Base-by-base conservation (phyloP, 2,888 invertebrate genomes). In the Caenorhabditis wallacei region DNA sequence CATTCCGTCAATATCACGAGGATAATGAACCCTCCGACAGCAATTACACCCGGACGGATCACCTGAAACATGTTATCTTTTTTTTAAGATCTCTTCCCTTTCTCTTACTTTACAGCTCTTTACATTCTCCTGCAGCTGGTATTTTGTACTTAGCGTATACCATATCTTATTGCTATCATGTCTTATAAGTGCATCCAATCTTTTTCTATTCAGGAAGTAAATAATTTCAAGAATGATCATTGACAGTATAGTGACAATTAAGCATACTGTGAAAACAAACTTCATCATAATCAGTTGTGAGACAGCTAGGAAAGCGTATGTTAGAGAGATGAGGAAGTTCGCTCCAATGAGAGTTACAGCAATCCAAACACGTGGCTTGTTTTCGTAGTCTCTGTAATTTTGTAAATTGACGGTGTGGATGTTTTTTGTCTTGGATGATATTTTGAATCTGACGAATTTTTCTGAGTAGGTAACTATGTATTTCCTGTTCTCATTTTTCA, bases 81-180 rank as follows among this genome's bases (percentile, higher is more conserved):
- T n/a, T 8, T 30, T 30, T 30, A 8, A 5, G 3, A 8, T 30
- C 3, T 5, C 30, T 30, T 30, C 30, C 8, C 30, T 30, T 30
- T 5, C 4, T 8, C 20, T 48, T 40, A 78, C 78, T 54, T 63
- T 69, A 48, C 69, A 69, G 69, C 72, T 74, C n/a, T 48, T 22
- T 35, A 80, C 80, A 74, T 80, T 80, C 22, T 80, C 80, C n/a
- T 80, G 68, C 26, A 74, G 40, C 51, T 80, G 80, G 56, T 80
- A 80, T 26, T 69, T 68, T 5, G 59, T 63, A 30, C 80, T 80
- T 35, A 80, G 18, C 0, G 80, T 69, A 20, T 80, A 80, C 54
- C 53, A 30, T 13, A 74, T 46, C 35, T 30, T n/a, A n/a, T 20
- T 61, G 18, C 20, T 64, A 35, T 72, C 53, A 46, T 80, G 51